Conservation (phyloP, 2,888 invertebrate genomes). For the Altica lythri region DNA sequence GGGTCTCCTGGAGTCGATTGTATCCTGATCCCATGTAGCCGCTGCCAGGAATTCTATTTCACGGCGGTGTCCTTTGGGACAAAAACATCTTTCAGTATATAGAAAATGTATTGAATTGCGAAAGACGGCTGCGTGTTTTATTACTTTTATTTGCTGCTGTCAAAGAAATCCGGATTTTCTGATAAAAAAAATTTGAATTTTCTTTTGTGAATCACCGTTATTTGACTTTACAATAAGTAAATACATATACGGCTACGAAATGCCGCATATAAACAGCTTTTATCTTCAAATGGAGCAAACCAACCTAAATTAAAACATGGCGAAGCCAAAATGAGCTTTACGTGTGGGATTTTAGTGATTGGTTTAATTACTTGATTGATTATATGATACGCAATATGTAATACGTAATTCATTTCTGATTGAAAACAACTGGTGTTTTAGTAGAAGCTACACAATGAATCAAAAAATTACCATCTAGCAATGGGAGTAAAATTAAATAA, state of each 20-base stretch:
- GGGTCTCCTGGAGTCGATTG: constrained; percentile 38
- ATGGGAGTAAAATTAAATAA: too few species aligned
- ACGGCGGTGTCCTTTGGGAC: constrained; percentile 45
- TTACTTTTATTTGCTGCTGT: constrained; percentile 23
- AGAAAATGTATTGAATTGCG: constrained; percentile 28
- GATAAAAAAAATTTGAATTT: constrained; percentile 19
- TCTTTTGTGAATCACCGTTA: constrained; percentile 18
- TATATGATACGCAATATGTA: too few species aligned
- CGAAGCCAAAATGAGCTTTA: too few species aligned
- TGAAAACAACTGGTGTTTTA: too few species aligned
- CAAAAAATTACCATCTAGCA: too few species aligned
- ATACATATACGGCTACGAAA: background rate
- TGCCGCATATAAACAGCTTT: background rate
- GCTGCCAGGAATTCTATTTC: constrained; percentile 48
- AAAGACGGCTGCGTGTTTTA: constrained; percentile 25
- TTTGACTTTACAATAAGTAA: constrained; percentile 16
- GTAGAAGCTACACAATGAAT: too few species aligned
- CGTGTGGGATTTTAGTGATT: too few species aligned
- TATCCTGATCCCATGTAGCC: constrained; percentile 30
- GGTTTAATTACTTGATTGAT: too few species aligned
- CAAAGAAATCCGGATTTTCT: constrained; percentile 19
- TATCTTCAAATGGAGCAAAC: too few species aligned
- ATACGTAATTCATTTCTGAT: too few species aligned
- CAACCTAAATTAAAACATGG: too few species aligned
- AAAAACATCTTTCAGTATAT: constrained; percentile 24